Conservation (phyloP, 1,140 invertebrate species). For the Metopolophium dirhodum region DNA sequence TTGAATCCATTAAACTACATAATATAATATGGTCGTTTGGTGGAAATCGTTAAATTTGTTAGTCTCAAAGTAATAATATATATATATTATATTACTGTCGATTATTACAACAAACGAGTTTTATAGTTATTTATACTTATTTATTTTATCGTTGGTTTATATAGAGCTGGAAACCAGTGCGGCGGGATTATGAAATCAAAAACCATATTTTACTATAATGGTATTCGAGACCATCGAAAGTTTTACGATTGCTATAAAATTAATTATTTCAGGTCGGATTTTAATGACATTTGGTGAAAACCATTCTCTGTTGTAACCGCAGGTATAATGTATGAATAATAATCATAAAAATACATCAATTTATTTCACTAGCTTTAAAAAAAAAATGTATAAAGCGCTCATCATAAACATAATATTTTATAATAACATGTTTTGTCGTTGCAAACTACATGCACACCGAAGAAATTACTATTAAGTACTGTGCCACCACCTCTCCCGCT, state of each 20-base stretch:
- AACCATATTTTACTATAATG: slow-evolving; percentile 9
- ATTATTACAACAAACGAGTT: neutral
- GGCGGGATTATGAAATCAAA: neutral
- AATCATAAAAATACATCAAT: neutral
- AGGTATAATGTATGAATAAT: neutral
- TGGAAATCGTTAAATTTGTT: neutral
- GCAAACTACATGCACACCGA: neutral
- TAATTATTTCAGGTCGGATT: neutral
- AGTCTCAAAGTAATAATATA: neutral
- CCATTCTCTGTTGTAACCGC: neutral
- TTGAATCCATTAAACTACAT: neutral
- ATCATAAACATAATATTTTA: slow-evolving; percentile 10
- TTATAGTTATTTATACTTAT: neutral
- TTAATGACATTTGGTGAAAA: neutral
- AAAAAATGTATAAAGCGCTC: neutral
- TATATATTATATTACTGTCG: neutral
- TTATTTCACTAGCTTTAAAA: neutral
- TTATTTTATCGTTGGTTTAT: neutral
- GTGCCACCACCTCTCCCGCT: neutral
- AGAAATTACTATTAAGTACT: neutral
- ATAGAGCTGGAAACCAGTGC: neutral
- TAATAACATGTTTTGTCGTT: neutral
- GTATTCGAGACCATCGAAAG: neutral
- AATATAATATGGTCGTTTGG: neutral
- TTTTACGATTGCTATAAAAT: neutral